Base-by-base conservation (phyloP, 1,140 invertebrate genomes). In the Drosophila bipectinata region DNA sequence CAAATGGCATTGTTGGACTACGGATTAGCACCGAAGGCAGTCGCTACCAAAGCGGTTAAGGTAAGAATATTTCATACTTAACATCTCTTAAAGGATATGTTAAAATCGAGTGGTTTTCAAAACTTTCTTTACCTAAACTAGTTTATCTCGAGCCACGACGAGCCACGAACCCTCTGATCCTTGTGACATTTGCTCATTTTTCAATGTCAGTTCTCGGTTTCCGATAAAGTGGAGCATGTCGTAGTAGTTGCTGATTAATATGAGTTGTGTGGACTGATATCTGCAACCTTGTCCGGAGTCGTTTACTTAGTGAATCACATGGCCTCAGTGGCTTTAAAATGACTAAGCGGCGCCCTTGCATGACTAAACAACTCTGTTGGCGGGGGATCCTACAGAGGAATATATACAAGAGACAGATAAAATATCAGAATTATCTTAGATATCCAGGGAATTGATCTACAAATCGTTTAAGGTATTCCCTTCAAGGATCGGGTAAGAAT, bases 11-110 rank as follows among this genome's bases (percentile, higher is more conserved):
- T 49, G 63, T 62, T 37, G 63, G 51, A 56, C 62, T 57, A 74
- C 49, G 72, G 83, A 76, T 83, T 88, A 87, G 74, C 74, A 63
- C 61, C 71, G 54, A 80, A 73, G 61, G 44, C n/a, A 57, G 69
- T 69, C 52, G 51, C 48, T 55, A 32, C 44, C 18, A 30, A 32
- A 34, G 34, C 3, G 12, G 32, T 32, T 32, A 10, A 32, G 2
- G 32, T 21, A 21, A 21, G 2, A 1, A 1, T 21, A 21, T 3
- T 32, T 32, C 10, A 32, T 32, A 3, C 9, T 32, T 10, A 9
- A 32, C 32, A 21, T 32, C 10, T 37, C 3, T 18, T 1, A 53
- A 52, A 8, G 39, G 64, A 53, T 67, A 45, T 53, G 5, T 14
- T 18, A 14, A 7, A 66, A 44, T 68, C 48, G 61, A 6, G 8